Evolutionary conservation across 2,113 vertebrate species (phyloP).

Genomic region (Philantomba maxwellii): DNA sequence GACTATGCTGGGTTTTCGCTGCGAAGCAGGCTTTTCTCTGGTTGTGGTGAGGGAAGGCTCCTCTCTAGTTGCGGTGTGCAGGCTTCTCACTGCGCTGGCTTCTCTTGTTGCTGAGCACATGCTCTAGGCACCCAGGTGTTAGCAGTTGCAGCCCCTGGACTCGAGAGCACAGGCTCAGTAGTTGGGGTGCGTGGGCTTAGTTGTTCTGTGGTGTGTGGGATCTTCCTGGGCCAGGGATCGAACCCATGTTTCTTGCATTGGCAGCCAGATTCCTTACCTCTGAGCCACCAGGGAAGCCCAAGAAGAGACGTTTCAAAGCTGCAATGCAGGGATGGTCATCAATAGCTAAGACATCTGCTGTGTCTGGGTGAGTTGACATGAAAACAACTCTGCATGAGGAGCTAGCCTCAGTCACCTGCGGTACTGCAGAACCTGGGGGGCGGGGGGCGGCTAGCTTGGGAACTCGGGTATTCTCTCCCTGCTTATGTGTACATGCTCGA

Average conservation of each 20-base stretch:
- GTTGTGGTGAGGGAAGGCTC: neutral
- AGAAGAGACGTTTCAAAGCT: constrained; percentile 12
- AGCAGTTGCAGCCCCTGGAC: neutral
- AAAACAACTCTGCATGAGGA: neutral
- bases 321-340: neutral
- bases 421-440: no score
- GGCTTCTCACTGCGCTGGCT: neutral
- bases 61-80: neutral
- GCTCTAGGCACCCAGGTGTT: neutral
- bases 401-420: neutral
- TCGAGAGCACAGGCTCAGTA: neutral
- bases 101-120: neutral
- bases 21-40: rapidly evolving
- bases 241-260: neutral
- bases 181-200: neutral
- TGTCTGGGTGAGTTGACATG: neutral
- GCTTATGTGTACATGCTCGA: neutral
- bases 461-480: neutral
- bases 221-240: neutral
- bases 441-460: neutral
- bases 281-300: neutral
- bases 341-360: neutral
- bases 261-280: neutral
- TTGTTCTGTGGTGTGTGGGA: neutral
- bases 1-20: neutral